Conservation (phyloP, 1,140 invertebrate species). For the Cydia pomonella region DNA sequence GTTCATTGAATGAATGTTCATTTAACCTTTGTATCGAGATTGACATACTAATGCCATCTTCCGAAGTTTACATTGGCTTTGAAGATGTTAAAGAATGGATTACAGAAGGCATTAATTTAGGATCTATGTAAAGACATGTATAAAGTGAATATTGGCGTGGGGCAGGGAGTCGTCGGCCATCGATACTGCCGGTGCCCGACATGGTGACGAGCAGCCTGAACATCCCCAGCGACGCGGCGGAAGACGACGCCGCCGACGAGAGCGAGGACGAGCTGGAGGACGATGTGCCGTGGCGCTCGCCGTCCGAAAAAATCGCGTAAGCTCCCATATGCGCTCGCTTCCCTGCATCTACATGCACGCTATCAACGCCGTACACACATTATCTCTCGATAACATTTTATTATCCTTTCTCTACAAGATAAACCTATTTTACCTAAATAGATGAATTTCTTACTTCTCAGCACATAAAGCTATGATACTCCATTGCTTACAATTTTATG, state of each 20-base stretch:
- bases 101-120: too few species aligned
- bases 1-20: too few species aligned
- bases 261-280: constrained; percentile 94
- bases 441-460: not conserved
- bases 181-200: constrained; percentile 93
- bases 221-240: constrained; percentile 85
- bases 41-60: too few species aligned
- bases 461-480: constrained; percentile 34
- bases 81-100: too few species aligned
- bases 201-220: constrained; percentile 91
- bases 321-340: constrained; percentile 63
- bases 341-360: constrained; percentile 62
- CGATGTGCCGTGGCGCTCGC: constrained; percentile 93
- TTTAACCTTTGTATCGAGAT: too few species aligned
- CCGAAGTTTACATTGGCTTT: too few species aligned
- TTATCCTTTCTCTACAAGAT: constrained; percentile 38
- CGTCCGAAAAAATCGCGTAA: constrained; percentile 95
- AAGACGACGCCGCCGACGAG: constrained; percentile 88
- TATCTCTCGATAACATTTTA: constrained; percentile 35
- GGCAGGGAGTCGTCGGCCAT: constrained; percentile 90
- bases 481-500: constrained; percentile 35
- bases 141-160: too few species aligned
- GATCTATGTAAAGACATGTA: too few species aligned
- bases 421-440: not conserved
- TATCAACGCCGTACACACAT: constrained; percentile 38